Conservation (phyloP, 2,113 vertebrate species). For the Vulpes vulpes region DNA sequence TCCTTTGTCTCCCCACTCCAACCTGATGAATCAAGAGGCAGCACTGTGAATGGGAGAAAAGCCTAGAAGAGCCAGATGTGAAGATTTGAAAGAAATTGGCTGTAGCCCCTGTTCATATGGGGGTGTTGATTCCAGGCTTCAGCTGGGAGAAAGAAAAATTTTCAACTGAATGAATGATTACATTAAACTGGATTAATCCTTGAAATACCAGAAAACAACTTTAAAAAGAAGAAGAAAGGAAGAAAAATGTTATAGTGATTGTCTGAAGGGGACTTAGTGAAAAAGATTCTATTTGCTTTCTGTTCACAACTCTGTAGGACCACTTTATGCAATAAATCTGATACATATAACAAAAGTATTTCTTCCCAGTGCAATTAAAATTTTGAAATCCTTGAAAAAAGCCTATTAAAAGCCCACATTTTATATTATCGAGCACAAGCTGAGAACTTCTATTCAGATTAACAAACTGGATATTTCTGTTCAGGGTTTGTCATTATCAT, state of each 20-base stretch:
- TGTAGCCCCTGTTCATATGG: accelerated
- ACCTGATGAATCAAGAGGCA: not conserved
- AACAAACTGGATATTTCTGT: not conserved
- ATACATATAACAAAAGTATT: not conserved
- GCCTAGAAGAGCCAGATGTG: not conserved
- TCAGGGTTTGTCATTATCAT: not conserved
- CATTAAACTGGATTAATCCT: not conserved
- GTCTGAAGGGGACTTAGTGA: not conserved
- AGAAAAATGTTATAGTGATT: not conserved
- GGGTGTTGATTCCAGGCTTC: not conserved
- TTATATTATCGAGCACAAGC: not conserved
- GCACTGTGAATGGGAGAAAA: not conserved
- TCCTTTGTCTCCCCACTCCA: not conserved
- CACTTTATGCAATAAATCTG: not conserved
- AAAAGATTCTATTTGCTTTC: not conserved
- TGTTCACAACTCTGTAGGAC: not conserved
- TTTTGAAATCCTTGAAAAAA: not conserved
- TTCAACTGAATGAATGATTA: not conserved
- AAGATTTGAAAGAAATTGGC: not conserved
- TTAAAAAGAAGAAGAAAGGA: not conserved
- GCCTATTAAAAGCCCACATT: not conserved
- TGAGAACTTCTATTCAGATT: not conserved
- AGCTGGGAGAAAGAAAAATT: not conserved
- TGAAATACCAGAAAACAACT: not conserved
- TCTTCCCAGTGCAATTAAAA: not conserved